Evolutionary conservation across 1,140 invertebrate genomes (phyloP), one percentile per base, ranked within the genome.

Genomic region (fruit fly (Drosophila melanogaster)): DNA sequence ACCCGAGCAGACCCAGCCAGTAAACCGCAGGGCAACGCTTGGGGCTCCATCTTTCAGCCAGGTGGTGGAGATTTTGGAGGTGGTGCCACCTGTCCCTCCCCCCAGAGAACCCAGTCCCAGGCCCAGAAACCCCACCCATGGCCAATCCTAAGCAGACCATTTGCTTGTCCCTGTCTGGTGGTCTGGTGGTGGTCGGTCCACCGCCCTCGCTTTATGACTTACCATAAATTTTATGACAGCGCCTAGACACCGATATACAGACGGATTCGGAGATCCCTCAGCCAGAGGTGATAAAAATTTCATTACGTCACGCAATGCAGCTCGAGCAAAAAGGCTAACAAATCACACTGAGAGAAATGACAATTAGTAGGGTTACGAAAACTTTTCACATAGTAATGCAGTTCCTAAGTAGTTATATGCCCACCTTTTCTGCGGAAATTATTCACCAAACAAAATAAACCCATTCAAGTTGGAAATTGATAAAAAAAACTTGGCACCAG

Each of bases 191-290:
- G 44, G 44, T 24, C n/a, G 24, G 30, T 26, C 47, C 47, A 59
- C 50, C 65, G 67, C 61, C 78, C 77, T 61, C 61, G 62, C 61
- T 87, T 87, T 87, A 87, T 89, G 84, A 65, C 76, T 71, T 67
- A 50, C 61, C 80, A 87, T 89, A 87, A 89, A 87, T 89, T 89
- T 87, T 77, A 89, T 89, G 80, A 86, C 84, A 84, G 58, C 65
- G 76, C 84, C 84, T 87, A 89, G 83, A 89, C 79, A 66, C 58
- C 72, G 60, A 76, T 62, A 76, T 35, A 55, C 51, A 49, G 64
- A 70, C 51, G 41, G 65, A 49, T 53, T 57, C 51, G 51, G 19
- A 65, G 49, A 80, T 81, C 54, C 70, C 64, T 62, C 78, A 64
- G 43, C 72, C 47, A 60, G 43, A 67, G 84, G 79, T 84, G 84